Conservation (phyloP, 2,888 invertebrate genomes). For the Carterocephalus palaemon region DNA sequence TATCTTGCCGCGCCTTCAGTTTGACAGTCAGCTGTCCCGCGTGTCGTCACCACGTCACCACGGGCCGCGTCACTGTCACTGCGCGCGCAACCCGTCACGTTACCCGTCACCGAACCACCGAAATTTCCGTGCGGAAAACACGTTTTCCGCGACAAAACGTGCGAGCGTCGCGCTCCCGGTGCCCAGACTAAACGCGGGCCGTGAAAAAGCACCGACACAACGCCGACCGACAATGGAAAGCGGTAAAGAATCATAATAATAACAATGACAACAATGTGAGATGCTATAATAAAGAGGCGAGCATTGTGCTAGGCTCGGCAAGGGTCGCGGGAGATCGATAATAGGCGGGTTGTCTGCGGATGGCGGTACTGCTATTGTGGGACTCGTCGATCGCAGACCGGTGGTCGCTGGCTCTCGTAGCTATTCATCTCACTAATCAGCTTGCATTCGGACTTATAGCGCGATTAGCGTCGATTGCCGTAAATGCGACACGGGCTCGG, state of each 20-base stretch:
- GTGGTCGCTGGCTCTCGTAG: conserved; percentile 36
- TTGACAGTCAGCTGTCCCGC: conserved; percentile 20
- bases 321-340: conserved; percentile 78
- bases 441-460: conserved; percentile 38
- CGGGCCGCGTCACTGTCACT: conserved; percentile 37
- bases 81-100: conserved; percentile 60
- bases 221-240: conserved; percentile 79
- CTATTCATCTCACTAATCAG: conserved; percentile 67
- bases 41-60: conserved; percentile 29
- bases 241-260: conserved; percentile 80
- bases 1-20: conserved; percentile 6
- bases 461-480: conserved; percentile 24
- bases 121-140: conserved; percentile 71
- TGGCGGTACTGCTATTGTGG: conserved; percentile 69
- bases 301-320: conserved; percentile 76
- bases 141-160: conserved; percentile 75
- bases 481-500: conserved; percentile 16
- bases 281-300: conserved; percentile 79
- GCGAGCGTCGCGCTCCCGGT: conserved; percentile 77
- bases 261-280: conserved; percentile 80
- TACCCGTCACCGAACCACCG: conserved; percentile 52
- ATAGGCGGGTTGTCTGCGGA: conserved; percentile 72
- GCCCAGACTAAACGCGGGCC: conserved; percentile 77
- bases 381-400: conserved; percentile 31
- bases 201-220: conserved; percentile 79